Percentiles rank a stretch among this genome's conserved stretches.
Conservation (phyloP, 2,888 invertebrate genomes). For the Nephrotoma flavescens region DNA sequence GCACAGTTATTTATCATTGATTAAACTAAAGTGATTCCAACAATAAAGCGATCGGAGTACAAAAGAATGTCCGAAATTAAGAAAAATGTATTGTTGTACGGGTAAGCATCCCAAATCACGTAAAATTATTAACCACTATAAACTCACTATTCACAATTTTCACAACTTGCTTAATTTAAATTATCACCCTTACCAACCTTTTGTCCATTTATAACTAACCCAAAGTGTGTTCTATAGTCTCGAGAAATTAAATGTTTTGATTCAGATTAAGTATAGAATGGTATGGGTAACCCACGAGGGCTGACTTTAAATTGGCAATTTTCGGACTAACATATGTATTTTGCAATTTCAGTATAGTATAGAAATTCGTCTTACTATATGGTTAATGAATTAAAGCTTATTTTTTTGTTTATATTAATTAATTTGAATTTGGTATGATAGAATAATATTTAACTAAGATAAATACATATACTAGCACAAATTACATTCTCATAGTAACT, state of each 20-base stretch:
- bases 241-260: neutral
- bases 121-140: no score
- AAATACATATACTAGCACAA: neutral
- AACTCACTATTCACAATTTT: no score
- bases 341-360: no score
- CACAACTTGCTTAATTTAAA: neutral
- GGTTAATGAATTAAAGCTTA: neutral
- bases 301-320: neutral
- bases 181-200: neutral
- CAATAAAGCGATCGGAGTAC: no score
- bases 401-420: neutral
- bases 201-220: neutral
- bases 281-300: neutral
- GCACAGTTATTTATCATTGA: no score
- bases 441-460: neutral
- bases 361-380: neutral
- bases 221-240: neutral
- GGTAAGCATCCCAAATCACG: no score
- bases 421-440: neutral
- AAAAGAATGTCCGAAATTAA: no score
- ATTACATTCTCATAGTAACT: no score
- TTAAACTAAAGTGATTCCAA: no score
- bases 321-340: no score
- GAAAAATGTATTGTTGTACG: no score
- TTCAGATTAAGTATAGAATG: neutral